Conservation (phyloP, 2,113 vertebrate genomes). For the Aspiorhynchus laticeps region DNA sequence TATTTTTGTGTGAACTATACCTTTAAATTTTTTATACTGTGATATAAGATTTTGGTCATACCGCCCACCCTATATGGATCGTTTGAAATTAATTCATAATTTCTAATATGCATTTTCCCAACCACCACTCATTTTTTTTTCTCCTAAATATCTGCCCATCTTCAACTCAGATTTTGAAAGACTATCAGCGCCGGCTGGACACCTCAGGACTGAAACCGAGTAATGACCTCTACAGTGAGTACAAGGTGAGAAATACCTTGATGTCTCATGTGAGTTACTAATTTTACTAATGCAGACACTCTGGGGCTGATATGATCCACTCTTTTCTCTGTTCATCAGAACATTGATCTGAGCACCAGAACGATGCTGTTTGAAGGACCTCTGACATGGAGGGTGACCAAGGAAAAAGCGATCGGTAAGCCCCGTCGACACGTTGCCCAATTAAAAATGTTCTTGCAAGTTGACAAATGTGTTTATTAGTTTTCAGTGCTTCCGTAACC, state of each 20-base stretch:
- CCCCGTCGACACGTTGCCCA: background rate
- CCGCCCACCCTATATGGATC: background rate
- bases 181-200: slow-evolving; percentile 89
- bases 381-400: slow-evolving; percentile 85
- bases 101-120: background rate
- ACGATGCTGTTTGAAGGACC: slow-evolving; percentile 83
- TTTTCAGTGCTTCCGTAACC: background rate
- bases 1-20: no score
- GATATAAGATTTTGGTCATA: background rate
- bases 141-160: background rate
- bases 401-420: slow-evolving; percentile 86
- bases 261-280: background rate
- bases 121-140: background rate
- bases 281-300: background rate
- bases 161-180: slow-evolving; percentile 80
- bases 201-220: slow-evolving; percentile 86
- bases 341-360: slow-evolving; percentile 81
- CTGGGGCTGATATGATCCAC: background rate
- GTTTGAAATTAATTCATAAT: background rate
- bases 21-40: background rate
- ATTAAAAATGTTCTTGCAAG: background rate
- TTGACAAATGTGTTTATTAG: background rate
- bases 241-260: slow-evolving; percentile 72
- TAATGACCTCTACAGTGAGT: slow-evolving; percentile 81
- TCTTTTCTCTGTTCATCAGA: slow-evolving; percentile 66